Base-by-base conservation (phyloP, 2,113 vertebrate species). In the Salminus brasiliensis region DNA sequence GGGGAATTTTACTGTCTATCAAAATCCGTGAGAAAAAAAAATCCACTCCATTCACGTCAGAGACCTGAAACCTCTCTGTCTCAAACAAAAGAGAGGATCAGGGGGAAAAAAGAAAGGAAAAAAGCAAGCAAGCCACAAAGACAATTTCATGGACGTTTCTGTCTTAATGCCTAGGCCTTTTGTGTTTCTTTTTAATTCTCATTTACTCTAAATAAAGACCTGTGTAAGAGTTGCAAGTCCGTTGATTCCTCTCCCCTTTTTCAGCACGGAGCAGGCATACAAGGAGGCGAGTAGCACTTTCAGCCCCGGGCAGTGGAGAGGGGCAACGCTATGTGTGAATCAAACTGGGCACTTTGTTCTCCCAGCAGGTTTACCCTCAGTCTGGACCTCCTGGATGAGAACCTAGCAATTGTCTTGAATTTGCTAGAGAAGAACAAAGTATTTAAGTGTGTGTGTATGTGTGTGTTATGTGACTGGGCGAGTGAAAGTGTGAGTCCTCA, bases 161-260 rank as follows among this genome's bases (percentile, higher is more conserved):
- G 67, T 86, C 78, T 81, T 77, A 82, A 81, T 76, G 79, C 73
- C 71, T 81, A 76, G 73, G 80, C 81, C 74, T 83, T 86, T 55
- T 82, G 75, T 79, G 81, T 72, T 87, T 85, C 52, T 36, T 65
- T 87, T 86, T 85, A 79, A 81, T 79, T 81, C 49, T 52, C 74
- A 63, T 81, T 85, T 76, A 71, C 72, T 71, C 71, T 75, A 72
- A 86, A 86, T 86, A 86, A 86, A 86, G 74, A 77, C 71, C 74
- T 86, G 75, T 84, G 82, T 80, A 80, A 82, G 73, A 84, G 79
- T 76, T 84, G 79, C 62, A 79, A 83, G 52, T 84, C 59, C 47
- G 66, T 79, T 72, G 67, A 80, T 83, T 85, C 70, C 79, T 65
- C 79, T 84, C 76, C 63, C 71, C 47, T 65, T 78, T 66, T 72